Base-by-base conservation (phyloP, 1,140 invertebrate genomes). In the Aphelenchoides besseyi region DNA sequence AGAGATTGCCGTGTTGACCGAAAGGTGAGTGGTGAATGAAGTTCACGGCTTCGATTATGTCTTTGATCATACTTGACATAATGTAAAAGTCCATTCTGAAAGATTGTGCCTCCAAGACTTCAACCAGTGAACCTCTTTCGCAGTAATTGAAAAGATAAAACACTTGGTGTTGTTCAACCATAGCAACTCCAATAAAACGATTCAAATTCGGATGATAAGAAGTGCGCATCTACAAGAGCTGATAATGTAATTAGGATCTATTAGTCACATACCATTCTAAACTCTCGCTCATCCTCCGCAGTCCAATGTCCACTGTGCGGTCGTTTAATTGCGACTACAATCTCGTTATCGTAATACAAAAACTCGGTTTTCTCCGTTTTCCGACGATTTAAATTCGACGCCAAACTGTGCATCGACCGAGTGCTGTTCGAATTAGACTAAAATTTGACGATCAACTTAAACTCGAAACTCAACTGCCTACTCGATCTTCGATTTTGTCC, bases 21-120 rank as follows among this genome's bases (percentile, higher is more conserved):
- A 72, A 72, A 36, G 0, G 68, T n/a, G 67, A 69, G 68, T 72
- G 72, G 36, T 70, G 68, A 37, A 70, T 70, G 41, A 12, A 48
- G 41, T 48, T 48, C 41, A 23, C 41, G 12, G 23, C 68, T 23
- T 70, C n/a, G 18, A 72, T 16, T 53, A 2, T 30, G 26, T 30
- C 8, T 30, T 8, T 72, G 32, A 72, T 30, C 26, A 71, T 69
- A 28, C 32, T 18, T 9, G 68, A 9, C 61, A 68, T 64, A 5
- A 64, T 59, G 62, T 5, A 52, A 23, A 12, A 12, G 68, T 69
- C 68, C 5, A 71, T 9, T 12, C 28, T 3, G 37, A 33, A 72
- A 8, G 5, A 26, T 3, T 72, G 5, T 5, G 30, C 33, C 32
- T 69, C 9, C 3, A 68, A 3, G 16, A 68, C 59, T 12, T 68